phyloP scores from a whole-genome alignment of 1,140 invertebrate species.

The Mylabris phalerata region DNA sequence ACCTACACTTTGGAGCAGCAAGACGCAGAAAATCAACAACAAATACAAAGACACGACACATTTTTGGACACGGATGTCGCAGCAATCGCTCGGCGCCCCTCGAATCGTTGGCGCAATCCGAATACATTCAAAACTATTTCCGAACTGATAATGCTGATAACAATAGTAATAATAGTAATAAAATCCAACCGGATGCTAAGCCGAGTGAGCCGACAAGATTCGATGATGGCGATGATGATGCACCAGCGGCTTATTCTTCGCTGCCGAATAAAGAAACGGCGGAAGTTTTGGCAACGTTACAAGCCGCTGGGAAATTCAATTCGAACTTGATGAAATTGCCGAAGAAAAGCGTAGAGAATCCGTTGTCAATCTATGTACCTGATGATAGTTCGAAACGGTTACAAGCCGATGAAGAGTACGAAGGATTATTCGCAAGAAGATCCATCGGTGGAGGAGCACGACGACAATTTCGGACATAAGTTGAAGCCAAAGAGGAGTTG shows the following conservation, averaged over 20 bases:
- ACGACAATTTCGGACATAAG: conserved; percentile 15
- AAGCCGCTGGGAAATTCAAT: conserved; percentile 46
- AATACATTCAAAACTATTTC: conserved; percentile 32
- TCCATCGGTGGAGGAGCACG: background rate
- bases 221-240: background rate
- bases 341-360: conserved; percentile 26
- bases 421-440: conserved; percentile 29
- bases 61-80: conserved; percentile 17
- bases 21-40: background rate
- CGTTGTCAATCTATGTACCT: conserved; percentile 45
- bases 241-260: conserved; percentile 33
- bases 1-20: conserved; percentile 8
- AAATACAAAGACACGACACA: background rate
- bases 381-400: conserved; percentile 33
- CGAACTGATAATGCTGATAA: conserved; percentile 19
- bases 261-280: conserved; percentile 48
- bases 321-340: conserved; percentile 27
- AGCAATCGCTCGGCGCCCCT: background rate
- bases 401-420: conserved; percentile 29
- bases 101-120: conserved; percentile 22
- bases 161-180: conserved; percentile 3
- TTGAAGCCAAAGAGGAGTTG: conserved; percentile 15
- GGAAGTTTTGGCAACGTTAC: conserved; percentile 47
- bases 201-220: conserved; percentile 1
- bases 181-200: conserved; percentile 26